phyloP scores from a whole-genome alignment of 2,113 vertebrate genomes.

The Sturnus vulgaris region DNA sequence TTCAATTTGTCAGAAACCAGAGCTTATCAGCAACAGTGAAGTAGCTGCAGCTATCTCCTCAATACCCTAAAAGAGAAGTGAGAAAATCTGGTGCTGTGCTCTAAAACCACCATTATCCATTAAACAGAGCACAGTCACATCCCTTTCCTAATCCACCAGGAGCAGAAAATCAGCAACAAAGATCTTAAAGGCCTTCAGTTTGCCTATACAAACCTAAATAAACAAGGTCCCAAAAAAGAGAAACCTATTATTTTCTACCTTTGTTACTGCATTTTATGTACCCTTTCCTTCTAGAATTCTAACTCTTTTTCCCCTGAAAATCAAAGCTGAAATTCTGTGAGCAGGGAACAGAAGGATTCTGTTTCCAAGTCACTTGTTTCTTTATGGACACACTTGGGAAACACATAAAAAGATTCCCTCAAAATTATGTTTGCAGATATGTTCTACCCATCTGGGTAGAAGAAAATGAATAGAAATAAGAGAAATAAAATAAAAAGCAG shows the following conservation, averaged over 20 bases:
- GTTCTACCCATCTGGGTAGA: background rate
- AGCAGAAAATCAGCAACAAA: background rate
- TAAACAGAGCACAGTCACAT: background rate
- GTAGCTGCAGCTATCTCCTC: background rate
- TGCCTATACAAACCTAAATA: background rate
- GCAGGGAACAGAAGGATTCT: background rate
- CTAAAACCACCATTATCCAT: background rate
- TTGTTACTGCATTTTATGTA: background rate
- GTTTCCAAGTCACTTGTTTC: background rate
- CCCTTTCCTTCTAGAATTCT: background rate
- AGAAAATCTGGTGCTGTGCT: background rate
- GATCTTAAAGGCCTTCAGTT: background rate
- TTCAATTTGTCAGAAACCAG: background rate
- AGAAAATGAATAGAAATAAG: background rate
- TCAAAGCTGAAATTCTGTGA: background rate
- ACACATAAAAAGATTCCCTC: background rate
- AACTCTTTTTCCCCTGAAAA: background rate
- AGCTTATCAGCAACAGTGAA: background rate
- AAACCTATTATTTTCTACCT: background rate
- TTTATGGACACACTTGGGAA: background rate
- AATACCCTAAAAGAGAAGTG: background rate
- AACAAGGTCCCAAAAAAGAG: background rate
- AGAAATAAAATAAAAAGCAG: background rate
- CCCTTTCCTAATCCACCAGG: background rate
- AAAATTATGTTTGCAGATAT: background rate